Conservation (phyloP, 2,113 vertebrate genomes). For the Cyprinodon brontotheroides region DNA sequence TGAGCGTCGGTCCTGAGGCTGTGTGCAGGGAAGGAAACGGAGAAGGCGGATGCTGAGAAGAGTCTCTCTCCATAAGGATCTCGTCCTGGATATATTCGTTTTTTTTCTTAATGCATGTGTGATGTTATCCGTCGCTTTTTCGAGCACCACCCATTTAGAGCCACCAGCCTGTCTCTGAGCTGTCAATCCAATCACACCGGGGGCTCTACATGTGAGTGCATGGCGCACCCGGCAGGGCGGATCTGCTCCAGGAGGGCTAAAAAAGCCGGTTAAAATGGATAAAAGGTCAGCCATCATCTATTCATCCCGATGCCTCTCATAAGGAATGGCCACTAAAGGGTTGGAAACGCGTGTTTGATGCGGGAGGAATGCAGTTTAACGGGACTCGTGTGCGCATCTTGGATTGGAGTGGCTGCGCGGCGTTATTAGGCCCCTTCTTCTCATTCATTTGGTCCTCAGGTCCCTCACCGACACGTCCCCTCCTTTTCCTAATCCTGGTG, state of each 20-base stretch:
- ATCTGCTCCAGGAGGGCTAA: conserved; percentile 65
- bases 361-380: conserved; percentile 5
- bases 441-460: conserved; percentile 37
- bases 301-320: conserved; percentile 54
- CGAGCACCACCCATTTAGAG: conserved; percentile 62
- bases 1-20: conserved; percentile 59
- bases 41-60: conserved; percentile 75
- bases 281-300: conserved; percentile 63
- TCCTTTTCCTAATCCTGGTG: conserved; percentile 15
- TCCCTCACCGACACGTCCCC: conserved; percentile 21
- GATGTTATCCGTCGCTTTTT: conserved; percentile 43
- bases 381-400: conserved; percentile 32
- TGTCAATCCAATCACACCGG: conserved; percentile 76
- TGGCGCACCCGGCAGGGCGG: conserved; percentile 75
- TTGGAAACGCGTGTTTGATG: conserved; percentile 28
- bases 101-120: conserved; percentile 7
- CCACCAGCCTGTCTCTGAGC: conserved; percentile 49
- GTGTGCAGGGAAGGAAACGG: conserved; percentile 71
- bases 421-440: conserved; percentile 59
- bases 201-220: conserved; percentile 74
- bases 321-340: conserved; percentile 57
- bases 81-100: conserved; percentile 23
- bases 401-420: conserved; percentile 31
- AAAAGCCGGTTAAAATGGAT: conserved; percentile 70
- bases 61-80: conserved; percentile 48